Percentiles rank a stretch among this genome's conserved stretches.
Evolutionary conservation across 2,888 invertebrate genomes (phyloP).

Genomic region (Drosophila longiperda): DNA sequence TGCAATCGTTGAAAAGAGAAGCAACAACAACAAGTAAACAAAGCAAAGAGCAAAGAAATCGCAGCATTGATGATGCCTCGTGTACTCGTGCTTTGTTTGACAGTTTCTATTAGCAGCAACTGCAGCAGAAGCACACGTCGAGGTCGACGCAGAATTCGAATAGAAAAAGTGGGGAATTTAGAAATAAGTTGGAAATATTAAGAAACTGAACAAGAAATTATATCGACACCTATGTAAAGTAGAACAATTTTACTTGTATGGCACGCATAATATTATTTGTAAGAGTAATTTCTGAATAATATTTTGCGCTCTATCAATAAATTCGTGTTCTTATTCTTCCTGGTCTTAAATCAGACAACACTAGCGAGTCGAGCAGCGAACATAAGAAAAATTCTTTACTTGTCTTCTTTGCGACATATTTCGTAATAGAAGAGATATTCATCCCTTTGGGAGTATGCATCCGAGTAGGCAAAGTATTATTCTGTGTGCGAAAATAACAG

Average conservation of each 20-base stretch:
- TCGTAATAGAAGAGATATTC: no score
- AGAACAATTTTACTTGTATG: background rate
- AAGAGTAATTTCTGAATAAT: background rate
- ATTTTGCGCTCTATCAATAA: background rate
- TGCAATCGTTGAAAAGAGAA: conserved; percentile 49
- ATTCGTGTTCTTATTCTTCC: background rate
- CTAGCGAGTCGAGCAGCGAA: no score
- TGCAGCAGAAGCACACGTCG: conserved; percentile 9
- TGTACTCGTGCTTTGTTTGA: conserved; percentile 74
- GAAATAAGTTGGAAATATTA: background rate
- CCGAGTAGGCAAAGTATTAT: no score
- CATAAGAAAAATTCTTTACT: no score
- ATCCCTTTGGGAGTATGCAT: no score
- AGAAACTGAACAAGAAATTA: background rate
- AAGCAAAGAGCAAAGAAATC: conserved; percentile 36
- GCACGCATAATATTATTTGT: background rate
- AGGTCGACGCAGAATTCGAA: conserved; percentile 26
- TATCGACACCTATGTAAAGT: background rate
- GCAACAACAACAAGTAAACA: conserved; percentile 30
- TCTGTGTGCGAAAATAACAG: no score
- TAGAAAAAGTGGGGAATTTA: conserved; percentile 15
- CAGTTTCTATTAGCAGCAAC: conserved; percentile 63
- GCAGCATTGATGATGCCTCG: conserved; percentile 64
- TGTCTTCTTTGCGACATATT: no score
- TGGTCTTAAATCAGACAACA: no score